Conservation (phyloP, 1,140 invertebrate species). For the Lasioglossum albipes region DNA sequence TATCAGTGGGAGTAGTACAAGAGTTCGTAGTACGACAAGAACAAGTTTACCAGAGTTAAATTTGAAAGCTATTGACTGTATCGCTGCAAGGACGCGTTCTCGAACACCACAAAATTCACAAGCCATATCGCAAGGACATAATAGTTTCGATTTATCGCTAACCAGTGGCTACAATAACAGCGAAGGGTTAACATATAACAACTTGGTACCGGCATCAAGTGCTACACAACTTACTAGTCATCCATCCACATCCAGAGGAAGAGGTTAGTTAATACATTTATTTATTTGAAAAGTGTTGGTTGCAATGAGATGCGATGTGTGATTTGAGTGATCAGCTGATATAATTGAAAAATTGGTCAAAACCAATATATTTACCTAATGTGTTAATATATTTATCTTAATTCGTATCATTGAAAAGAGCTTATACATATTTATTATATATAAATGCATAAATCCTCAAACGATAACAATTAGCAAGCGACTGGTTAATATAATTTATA, state of each 20-base stretch:
- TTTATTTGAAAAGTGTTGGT: conserved; percentile 38
- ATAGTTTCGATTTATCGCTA: conserved; percentile 64
- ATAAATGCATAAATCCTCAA: conserved; percentile 3
- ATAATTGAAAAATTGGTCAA: conserved; percentile 16
- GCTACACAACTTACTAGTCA: conserved; percentile 71
- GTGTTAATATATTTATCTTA: conserved; percentile 18
- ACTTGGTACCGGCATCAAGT: conserved; percentile 64
- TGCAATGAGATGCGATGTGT: conserved; percentile 57
- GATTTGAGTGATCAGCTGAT: conserved; percentile 51
- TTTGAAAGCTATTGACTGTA: conserved; percentile 74
- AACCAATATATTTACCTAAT: conserved; percentile 6
- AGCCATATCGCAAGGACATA: conserved; percentile 62
- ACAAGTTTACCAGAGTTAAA: conserved; percentile 69
- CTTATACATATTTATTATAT: neutral
- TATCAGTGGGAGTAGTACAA: conserved; percentile 67
- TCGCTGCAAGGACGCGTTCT: conserved; percentile 77
- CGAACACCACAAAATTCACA: conserved; percentile 75
- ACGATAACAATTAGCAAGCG: conserved; percentile 21
- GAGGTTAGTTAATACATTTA: conserved; percentile 70
- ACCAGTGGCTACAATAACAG: conserved; percentile 66
- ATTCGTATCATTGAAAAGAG: neutral
- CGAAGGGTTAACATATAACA: conserved; percentile 67
- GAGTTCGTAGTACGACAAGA: conserved; percentile 65
- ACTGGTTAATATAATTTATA: conserved; percentile 3
- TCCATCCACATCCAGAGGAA: conserved; percentile 77